Percentiles rank a stretch among this genome's conserved stretches.
Evolutionary conservation across 2,797 vertebrate genomes (phyloP).

Genomic region (Arnoldichthys spilopterus): DNA sequence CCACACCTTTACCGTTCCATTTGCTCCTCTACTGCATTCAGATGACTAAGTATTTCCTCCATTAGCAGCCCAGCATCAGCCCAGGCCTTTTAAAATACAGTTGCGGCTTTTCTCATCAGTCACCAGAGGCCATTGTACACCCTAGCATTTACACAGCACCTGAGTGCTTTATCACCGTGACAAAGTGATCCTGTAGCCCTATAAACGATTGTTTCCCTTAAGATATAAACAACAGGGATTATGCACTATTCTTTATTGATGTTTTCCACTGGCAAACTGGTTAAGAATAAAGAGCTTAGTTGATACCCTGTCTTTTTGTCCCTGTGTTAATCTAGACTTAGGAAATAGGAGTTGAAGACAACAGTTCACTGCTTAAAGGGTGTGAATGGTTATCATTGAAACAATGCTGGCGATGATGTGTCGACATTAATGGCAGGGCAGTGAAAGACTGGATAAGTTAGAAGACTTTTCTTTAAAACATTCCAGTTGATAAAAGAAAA

Average conservation of each 20-base stretch:
- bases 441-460: conserved; percentile 30
- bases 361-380: conserved; percentile 28
- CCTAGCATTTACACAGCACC: conserved; percentile 51
- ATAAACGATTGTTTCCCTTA: conserved; percentile 59
- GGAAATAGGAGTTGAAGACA: conserved; percentile 30
- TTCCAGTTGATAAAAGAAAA: conserved; percentile 37
- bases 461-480: conserved; percentile 29
- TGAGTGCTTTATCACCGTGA: conserved; percentile 57
- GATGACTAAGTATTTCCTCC: conserved; percentile 50
- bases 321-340: conserved; percentile 9
- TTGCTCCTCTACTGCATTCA: conserved; percentile 38
- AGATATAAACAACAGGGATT: conserved; percentile 55
- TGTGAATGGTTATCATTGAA: conserved; percentile 21
- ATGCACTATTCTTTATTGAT: conserved; percentile 47
- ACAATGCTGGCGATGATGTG: conserved; percentile 28
- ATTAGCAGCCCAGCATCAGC: conserved; percentile 48
- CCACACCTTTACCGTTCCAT: conserved; percentile 33
- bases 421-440: conserved; percentile 20
- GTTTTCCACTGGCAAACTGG: conserved; percentile 40
- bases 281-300: conserved; percentile 32
- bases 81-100: conserved; percentile 49
- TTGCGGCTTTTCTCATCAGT: conserved; percentile 50
- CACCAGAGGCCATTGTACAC: conserved; percentile 47
- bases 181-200: conserved; percentile 53
- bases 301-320: conserved; percentile 18